Conservation (phyloP, 2,888 invertebrate species). For the Drosophila longiperda region DNA sequence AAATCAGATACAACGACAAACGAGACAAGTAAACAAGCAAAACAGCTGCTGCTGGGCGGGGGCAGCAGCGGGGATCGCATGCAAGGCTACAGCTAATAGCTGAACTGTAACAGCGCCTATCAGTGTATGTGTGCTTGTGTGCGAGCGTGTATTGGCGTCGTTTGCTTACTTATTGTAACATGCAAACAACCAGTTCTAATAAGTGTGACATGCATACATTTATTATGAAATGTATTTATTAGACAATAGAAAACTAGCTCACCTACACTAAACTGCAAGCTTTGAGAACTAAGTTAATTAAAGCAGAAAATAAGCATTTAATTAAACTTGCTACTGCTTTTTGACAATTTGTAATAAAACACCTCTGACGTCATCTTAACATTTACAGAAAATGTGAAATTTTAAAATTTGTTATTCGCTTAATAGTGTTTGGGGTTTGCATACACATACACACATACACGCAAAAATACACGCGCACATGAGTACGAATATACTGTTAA, state of each 20-base stretch:
- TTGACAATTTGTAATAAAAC: neutral
- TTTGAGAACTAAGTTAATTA: neutral
- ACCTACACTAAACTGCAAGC: slow-evolving; percentile 44
- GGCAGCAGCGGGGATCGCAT: slow-evolving; percentile 12
- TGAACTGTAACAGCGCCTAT: slow-evolving; percentile 48
- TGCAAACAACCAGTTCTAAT: slow-evolving; percentile 74
- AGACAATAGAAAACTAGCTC: slow-evolving; percentile 3
- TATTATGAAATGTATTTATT: slow-evolving; percentile 63
- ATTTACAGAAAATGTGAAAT: slow-evolving; percentile 10
- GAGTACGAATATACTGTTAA: slow-evolving; percentile 21
- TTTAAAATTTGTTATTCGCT: slow-evolving; percentile 11
- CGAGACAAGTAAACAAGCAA: slow-evolving; percentile 61
- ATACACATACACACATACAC: slow-evolving; percentile 7
- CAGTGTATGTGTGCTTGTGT: slow-evolving; percentile 35
- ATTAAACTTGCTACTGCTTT: neutral
- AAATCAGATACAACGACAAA: slow-evolving; percentile 60
- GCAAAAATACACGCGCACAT: slow-evolving; percentile 25
- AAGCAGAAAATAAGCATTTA: neutral
- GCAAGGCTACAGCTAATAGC: slow-evolving; percentile 44
- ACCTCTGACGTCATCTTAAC: slow-evolving; percentile 38
- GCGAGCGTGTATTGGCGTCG: slow-evolving; percentile 51
- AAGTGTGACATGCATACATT: slow-evolving; percentile 66
- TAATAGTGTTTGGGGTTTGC: slow-evolving; percentile 36
- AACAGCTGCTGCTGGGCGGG: slow-evolving; percentile 49
- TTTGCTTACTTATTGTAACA: slow-evolving; percentile 66